Conservation (phyloP, 2,113 vertebrate species). For the Boleophthalmus pectinirostris region DNA sequence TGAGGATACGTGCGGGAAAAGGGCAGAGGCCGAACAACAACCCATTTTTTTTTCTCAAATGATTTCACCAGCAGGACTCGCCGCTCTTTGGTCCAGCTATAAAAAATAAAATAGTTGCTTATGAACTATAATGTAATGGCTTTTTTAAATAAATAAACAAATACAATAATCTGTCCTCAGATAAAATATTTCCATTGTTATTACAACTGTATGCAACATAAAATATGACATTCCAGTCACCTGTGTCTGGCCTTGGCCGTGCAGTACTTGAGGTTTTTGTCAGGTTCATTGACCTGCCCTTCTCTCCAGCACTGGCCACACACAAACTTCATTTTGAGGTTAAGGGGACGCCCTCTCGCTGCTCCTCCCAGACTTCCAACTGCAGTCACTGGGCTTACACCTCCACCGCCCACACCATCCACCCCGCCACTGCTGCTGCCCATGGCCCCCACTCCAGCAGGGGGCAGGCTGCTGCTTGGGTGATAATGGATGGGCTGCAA, state of each 20-base stretch:
- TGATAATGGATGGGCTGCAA: conserved; percentile 70
- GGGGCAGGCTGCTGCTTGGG: conserved; percentile 50
- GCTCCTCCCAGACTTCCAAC: conserved; percentile 58
- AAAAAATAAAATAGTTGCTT: neutral
- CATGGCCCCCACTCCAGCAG: conserved; percentile 47
- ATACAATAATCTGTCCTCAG: neutral
- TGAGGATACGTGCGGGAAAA: conserved; percentile 95
- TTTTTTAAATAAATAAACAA: neutral
- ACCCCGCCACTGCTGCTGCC: conserved; percentile 43
- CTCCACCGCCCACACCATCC: conserved; percentile 53
- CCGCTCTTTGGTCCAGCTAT: conserved; percentile 95
- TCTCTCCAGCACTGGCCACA: conserved; percentile 98
- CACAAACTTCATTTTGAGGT: conserved; percentile 98
- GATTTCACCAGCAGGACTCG: conserved; percentile 95
- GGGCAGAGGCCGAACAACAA: conserved; percentile 91
- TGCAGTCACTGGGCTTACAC: conserved; percentile 51
- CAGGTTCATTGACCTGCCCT: conserved; percentile 94
- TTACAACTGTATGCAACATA: neutral
- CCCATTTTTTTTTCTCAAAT: conserved; percentile 98
- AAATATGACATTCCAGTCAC: conserved; percentile 61
- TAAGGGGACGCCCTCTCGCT: conserved; percentile 69
- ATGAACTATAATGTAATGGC: too few relatives aligned
- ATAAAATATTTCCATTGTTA: neutral
- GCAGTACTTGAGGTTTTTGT: conserved; percentile 98
- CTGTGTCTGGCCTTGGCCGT: conserved; percentile 96